Percentiles rank a stretch among this genome's conserved stretches.
Conservation (phyloP, 2,797 vertebrate genomes). For the Myioborus miniatus region DNA sequence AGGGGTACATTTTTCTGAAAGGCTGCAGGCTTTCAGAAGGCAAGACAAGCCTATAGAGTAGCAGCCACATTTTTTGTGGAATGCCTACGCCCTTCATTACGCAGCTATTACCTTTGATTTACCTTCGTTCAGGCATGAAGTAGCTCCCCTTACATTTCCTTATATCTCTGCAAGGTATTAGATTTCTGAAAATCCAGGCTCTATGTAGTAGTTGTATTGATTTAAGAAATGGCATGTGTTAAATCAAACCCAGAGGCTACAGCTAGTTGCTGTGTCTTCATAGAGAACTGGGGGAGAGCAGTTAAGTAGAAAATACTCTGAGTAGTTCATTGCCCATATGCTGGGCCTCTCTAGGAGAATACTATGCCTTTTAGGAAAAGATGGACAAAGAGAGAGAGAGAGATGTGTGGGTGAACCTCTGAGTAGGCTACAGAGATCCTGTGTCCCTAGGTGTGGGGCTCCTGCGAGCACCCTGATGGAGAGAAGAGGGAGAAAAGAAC, state of each 20-base stretch:
- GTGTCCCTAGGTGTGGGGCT: accelerated
- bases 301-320: neutral
- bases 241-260: conserved; percentile 34
- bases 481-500: neutral
- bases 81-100: neutral
- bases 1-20: neutral
- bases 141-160: conserved; percentile 7
- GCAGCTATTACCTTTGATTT: conserved; percentile 32
- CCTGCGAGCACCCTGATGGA: neutral
- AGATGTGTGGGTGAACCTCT: neutral
- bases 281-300: neutral
- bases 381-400: neutral
- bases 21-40: neutral
- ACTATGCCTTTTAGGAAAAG: neutral
- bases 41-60: neutral
- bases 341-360: neutral
- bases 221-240: conserved; percentile 26
- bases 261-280: neutral
- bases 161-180: conserved; percentile 1
- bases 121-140: neutral
- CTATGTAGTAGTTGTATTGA: neutral
- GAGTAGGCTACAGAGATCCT: neutral
- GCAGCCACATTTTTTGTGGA: neutral
- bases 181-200: conserved; percentile 22
- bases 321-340: neutral